These are phyloP conservation scores for Cyprinodon tularosa DNA, from an alignment of 2,113 vertebrate species.

Conservation along the genomic window DNA sequence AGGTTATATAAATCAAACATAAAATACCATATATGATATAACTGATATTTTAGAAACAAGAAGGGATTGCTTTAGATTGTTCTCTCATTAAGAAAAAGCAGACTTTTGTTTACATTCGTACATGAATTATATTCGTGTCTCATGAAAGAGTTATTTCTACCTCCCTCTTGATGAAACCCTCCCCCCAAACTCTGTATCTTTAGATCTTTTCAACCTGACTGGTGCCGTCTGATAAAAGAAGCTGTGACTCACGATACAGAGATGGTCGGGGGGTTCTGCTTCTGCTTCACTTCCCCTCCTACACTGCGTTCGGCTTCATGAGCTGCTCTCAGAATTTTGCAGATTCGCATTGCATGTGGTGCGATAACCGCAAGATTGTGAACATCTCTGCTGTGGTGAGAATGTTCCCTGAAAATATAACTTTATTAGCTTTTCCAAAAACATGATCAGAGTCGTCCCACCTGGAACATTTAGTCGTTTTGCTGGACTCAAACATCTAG, in stretches of 20 bases:
- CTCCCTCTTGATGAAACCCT: too few species aligned
- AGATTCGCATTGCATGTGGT: not conserved
- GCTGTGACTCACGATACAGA: not conserved
- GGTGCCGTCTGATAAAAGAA: not conserved
- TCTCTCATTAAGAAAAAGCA: too few species aligned
- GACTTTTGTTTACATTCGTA: too few species aligned
- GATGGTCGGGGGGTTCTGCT: constrained; percentile 32
- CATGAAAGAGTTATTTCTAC: too few species aligned
- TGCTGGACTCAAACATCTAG: constrained; percentile 2
- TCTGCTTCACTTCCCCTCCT: constrained; percentile 11
- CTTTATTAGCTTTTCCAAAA: constrained; percentile 29
- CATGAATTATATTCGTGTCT: too few species aligned
- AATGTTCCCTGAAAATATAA: constrained; percentile 17
- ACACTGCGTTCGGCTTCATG: constrained; percentile 35
- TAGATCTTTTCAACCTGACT: not conserved
- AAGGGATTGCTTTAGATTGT: too few species aligned
- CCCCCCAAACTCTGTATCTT: too few species aligned
- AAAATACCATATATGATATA: too few species aligned
- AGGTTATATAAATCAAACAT: too few species aligned
- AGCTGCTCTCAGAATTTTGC: constrained; percentile 24
- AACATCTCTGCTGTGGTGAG: constrained; percentile 24
- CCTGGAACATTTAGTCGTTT: constrained; percentile 11
- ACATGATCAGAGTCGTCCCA: constrained; percentile 33
- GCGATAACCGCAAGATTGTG: constrained; percentile 12
- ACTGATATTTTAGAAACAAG: too few species aligned